Evolutionary conservation across 2,888 invertebrate species (phyloP), one percentile per base, ranked within the genome.

Genomic region (Heteromyza rotundicornis): DNA sequence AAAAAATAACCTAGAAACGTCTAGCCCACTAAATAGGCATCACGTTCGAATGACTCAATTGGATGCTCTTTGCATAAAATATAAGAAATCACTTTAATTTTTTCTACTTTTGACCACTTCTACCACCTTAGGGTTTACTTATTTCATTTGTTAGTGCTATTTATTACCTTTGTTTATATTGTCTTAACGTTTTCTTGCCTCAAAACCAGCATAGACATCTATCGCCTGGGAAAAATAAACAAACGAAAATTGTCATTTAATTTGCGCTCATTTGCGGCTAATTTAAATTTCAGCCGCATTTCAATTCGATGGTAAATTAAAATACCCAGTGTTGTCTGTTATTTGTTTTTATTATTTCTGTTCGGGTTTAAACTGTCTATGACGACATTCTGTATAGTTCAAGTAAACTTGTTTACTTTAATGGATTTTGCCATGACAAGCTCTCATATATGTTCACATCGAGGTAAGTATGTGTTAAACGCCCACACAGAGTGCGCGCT

Each of bases 171-270:
- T 40, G 40, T 40, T 40, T 7, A 40, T n/a, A 40, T 40, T 40
- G 40, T 40, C 14, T 40, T 40, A 40, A n/a, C 5, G 27, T 27
- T 27, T 7, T n/a, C 5, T n/a, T n/a, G n/a, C n/a, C n/a, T n/a
- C n/a, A n/a, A n/a, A 32, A 32, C 5, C 32, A 32, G 32, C 32
- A 12, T 8, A 32, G 32, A 12, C 20, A 8, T 16, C 3, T 2
- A 54, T 7, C n/a, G 54, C 47, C 50, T 60, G 60, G 55, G 60
- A 60, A 60, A 60, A 35, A 36, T 50, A 60, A 60, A 60, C 55
- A 60, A 27, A 27, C 27, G 27, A 40, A 40, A 40, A n/a, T 40
- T 40, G 40, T 40, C 40, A 40, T 40, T 40, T 40, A 40, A 40
- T 40, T 40, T n/a, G 40, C 40, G n/a, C 40, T 7, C n/a, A 40